Base-by-base conservation (phyloP, 2,113 vertebrate species). In the Syngnathoides biaculeatus region DNA sequence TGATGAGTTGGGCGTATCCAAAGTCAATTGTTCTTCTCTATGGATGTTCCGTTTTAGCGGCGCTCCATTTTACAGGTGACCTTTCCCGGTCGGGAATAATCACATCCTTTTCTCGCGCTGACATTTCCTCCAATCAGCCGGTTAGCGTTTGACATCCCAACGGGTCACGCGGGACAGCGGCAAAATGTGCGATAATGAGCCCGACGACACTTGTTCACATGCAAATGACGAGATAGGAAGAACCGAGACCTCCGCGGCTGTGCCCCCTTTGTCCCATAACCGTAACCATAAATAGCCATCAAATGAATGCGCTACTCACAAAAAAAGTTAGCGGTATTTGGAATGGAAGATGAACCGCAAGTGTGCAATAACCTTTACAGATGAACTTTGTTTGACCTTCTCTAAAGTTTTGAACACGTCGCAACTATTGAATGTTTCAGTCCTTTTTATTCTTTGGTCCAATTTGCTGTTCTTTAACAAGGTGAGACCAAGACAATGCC, bases 61-160 rank as follows among this genome's bases (percentile, higher is more conserved):
- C 67, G 63, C 63, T 1, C 62, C 70, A 74, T 88, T 55, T 55
- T 77, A 67, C 80, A 42, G 71, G 40, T 82, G 85, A 86, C 86
- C 86, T 89, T 90, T 86, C 66, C 71, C 62, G 5, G 50, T 69
- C 67, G 59, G n/a, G 72, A 83, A 83, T 84, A 82, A 88, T 88
- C 79, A 72, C 75, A 10, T 73, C 72, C 60, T 78, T 83, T 81
- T 73, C 27, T 73, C 50, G 60, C 19, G 62, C 67, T 88, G 84
- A 88, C 89, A 90, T 89, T 90, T 88, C 52, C 74, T 81, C 4
- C 13, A 80, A 78, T 82, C 78, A 81, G 77, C 78, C 74, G 67
- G 72, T 84, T 79, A 75, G 59, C 64, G 79, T 80, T 52, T 82
- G 77, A 82, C 80, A 74, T 78, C 55, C 27, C 55, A 17, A 26